Evolutionary conservation across 1,140 invertebrate species (phyloP), one percentile per base, ranked within the genome.

Genomic region (Pantala flavescens): DNA sequence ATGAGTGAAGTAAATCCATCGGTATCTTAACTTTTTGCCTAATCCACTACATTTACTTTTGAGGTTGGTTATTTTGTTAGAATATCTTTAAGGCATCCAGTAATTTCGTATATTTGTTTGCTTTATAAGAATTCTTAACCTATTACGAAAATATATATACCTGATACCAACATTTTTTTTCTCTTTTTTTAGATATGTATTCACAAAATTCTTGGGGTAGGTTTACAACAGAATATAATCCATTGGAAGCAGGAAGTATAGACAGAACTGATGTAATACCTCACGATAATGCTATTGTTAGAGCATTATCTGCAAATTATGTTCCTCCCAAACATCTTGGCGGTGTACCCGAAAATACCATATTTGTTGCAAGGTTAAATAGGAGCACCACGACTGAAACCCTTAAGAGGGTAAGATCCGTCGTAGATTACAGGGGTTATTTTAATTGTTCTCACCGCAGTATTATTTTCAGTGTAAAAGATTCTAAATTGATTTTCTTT

Each of bases 201-300:
- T 72, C 71, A 24, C 28, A 16, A 24, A 24, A 72, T 43, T 9
- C 43, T 73, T 88, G 86, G 87, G 84, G 80, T 43, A 83, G 84
- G 21, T 85, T 82, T 79, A 84, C 86, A 10, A 84, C 83, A 77
- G 81, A 83, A 55, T 91, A 90, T 76, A 86, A 90, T 80, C 88
- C 89, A 14, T 82, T 91, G 55, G 89, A 89, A 84, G 88, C 88
- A 77, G 92, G 92, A 11, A 93, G 92, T 78, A 94, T 94, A 24
- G 93, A 95, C 85, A 89, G 92, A 0, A 95, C 93, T 23, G 93
- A 95, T 81, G 87, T 84, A 7, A 87, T 89, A 73, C 91, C 93
- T 14, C 94, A 96, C 80, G 94, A 96, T 80, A 87, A 86, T 79
- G 93, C 86, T 42, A 87, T 96, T 70, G 80, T 88, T 36, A 83